A percentile compares a stretch with the other conserved stretches of the same genome.
Conservation (phyloP, 2,113 vertebrate species). For the Forbesichthys agassizii region DNA sequence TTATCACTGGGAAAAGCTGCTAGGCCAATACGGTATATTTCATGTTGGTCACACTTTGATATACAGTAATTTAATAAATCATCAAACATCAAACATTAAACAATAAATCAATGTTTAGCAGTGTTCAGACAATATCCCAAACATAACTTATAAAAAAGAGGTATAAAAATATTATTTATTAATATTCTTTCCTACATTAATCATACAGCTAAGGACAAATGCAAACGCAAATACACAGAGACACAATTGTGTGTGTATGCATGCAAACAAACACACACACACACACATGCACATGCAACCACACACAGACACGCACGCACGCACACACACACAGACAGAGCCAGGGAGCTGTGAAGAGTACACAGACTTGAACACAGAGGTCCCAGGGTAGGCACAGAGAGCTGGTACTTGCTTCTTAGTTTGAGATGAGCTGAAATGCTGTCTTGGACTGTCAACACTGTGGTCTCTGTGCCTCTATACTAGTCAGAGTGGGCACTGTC, state of each 20-base stretch:
- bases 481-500: background rate
- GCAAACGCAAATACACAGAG: no score
- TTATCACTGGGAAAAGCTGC: no score
- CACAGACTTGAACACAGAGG: background rate
- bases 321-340: background rate
- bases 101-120: no score
- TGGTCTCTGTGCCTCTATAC: background rate
- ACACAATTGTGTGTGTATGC: background rate
- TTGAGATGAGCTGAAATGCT: background rate
- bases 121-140: no score
- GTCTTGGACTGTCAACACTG: background rate
- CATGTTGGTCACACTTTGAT: no score
- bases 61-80: no score
- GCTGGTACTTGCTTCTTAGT: background rate
- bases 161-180: no score
- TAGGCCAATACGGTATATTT: no score
- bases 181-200: no score
- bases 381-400: background rate
- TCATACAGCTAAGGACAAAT: no score
- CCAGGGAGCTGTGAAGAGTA: background rate
- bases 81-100: no score
- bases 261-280: background rate
- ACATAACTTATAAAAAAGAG: no score
- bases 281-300: background rate
- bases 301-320: background rate